Evolutionary conservation across 2,888 invertebrate genomes (phyloP), one percentile per base, ranked within the genome.

Genomic region (Entomobrya multifasciata): DNA sequence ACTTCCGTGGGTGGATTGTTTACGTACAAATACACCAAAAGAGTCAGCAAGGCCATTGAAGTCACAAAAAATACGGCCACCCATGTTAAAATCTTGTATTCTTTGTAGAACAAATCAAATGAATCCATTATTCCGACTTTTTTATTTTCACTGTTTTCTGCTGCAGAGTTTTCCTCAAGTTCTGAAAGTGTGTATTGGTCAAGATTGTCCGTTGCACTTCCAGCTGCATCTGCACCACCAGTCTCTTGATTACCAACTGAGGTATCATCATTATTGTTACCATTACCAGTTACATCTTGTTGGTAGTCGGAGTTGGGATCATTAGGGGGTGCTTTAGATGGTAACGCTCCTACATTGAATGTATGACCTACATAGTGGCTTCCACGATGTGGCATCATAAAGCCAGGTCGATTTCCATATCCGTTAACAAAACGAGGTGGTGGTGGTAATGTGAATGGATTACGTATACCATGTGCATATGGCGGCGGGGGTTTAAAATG

Each of bases 1-100:
- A 91, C 91, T 81, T 91, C 90, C n/a, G 91, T 91, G 4, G 91
- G 91, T 5, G 91, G 91, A 85, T 90, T 90, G 47, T 90, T 89
- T 3, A 89, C 77, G 78, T 90, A 91, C n/a, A 91, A 36, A 52
- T 79, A 90, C 0, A 89, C 85, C 1, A 91, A 27, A 6, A 90
- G 77, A 36, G 78, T 67, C 3, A 90, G 44, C 6, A 90, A 44
- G 15, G 87, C 89, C 22, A 91, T 62, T n/a, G 87, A 85, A 8
- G 88, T 89, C 1, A 87, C 83, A 17, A 90, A 77, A 11, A 91
- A 87, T 15, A 90, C 72, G 25, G 79, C 88, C 15, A 80, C 90
- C 91, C 91, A 91, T 20, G 90, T 89, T 27, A 91, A 70, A 10
- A 91, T 49, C 67, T 91, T 91, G 80, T 90, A 90, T 57, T 91